Percentiles rank a stretch among this genome's conserved stretches.
These are phyloP conservation scores for Dicyrtomina minuta DNA, from an alignment of 2,888 invertebrate species.

Conservation along the genomic window DNA sequence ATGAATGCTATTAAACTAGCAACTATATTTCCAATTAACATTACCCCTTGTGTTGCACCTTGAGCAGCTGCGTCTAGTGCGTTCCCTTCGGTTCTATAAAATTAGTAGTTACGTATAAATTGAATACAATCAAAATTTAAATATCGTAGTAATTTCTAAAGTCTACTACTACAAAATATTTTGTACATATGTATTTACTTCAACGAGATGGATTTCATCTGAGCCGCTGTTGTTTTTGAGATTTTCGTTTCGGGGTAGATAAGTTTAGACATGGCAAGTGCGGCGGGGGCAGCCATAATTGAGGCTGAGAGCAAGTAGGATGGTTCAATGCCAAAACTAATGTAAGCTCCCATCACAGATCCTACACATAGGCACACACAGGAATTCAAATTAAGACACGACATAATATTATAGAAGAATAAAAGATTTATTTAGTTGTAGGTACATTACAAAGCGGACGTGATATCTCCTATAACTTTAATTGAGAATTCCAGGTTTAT, in stretches of 20 bases:
- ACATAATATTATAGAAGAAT: too few species aligned
- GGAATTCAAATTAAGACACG: too few species aligned
- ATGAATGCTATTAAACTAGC: conserved; percentile 73
- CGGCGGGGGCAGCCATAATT: conserved; percentile 95
- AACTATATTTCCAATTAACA: conserved; percentile 79
- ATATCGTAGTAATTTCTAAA: too few species aligned
- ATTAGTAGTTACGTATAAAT: conserved; percentile 5
- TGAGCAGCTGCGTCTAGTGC: conserved; percentile 87
- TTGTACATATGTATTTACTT: conserved; percentile 16
- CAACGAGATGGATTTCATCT: conserved; percentile 61
- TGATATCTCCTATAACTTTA: too few species aligned
- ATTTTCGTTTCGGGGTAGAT: conserved; percentile 87
- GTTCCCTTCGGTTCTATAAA: conserved; percentile 74
- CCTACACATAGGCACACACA: conserved; percentile 60
- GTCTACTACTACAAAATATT: too few species aligned
- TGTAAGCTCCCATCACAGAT: conserved; percentile 88
- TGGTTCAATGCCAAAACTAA: conserved; percentile 83
- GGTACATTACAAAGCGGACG: too few species aligned
- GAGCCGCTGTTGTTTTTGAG: conserved; percentile 73
- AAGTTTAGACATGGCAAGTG: conserved; percentile 84
- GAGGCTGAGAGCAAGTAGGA: conserved; percentile 88
- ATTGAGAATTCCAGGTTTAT: too few species aligned
- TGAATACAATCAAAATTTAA: too few species aligned
- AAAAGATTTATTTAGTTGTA: too few species aligned
- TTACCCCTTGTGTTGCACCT: conserved; percentile 79